phyloP scores from a whole-genome alignment of 2,888 invertebrate genomes.

The Antheraea yamamai region DNA sequence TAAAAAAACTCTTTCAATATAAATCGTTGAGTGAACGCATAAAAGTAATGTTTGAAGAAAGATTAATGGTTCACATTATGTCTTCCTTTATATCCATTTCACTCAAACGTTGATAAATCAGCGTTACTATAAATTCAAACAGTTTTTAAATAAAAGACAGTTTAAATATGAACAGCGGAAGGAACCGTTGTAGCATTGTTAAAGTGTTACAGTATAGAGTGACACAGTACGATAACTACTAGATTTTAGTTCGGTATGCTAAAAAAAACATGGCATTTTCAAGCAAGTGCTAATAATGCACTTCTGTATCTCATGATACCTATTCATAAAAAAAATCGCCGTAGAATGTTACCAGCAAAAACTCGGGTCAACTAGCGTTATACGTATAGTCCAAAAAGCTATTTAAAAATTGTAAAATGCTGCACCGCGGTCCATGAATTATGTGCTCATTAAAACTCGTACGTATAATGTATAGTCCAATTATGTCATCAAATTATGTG shows the following conservation, averaged over 20 bases:
- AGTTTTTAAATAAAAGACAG: constrained; percentile 35
- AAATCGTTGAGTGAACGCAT: not conserved
- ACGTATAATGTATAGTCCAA: not conserved
- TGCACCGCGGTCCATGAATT: too few species aligned
- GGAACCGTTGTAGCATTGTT: constrained; percentile 53
- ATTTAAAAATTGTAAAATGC: not conserved
- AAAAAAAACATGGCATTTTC: not conserved
- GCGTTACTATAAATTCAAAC: constrained; percentile 26
- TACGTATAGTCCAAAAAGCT: not conserved
- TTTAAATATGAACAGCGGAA: constrained; percentile 50
- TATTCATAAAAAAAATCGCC: not conserved
- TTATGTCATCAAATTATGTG: not conserved
- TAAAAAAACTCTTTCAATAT: not conserved
- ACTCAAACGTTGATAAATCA: constrained; percentile 60
- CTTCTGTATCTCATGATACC: not conserved
- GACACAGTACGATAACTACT: constrained; percentile 5
- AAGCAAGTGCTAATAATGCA: not conserved
- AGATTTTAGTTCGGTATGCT: not conserved
- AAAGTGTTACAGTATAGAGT: constrained; percentile 21
- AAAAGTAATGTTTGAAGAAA: constrained; percentile 28
- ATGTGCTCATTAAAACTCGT: not conserved
- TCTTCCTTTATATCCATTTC: constrained; percentile 50
- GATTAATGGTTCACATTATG: constrained; percentile 56
- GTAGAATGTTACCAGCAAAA: not conserved
- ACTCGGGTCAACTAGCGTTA: not conserved